Evolutionary conservation across 2,888 invertebrate genomes (phyloP), one percentile per base, ranked within the genome.

Genomic region (Iphiclides podalirius): DNA sequence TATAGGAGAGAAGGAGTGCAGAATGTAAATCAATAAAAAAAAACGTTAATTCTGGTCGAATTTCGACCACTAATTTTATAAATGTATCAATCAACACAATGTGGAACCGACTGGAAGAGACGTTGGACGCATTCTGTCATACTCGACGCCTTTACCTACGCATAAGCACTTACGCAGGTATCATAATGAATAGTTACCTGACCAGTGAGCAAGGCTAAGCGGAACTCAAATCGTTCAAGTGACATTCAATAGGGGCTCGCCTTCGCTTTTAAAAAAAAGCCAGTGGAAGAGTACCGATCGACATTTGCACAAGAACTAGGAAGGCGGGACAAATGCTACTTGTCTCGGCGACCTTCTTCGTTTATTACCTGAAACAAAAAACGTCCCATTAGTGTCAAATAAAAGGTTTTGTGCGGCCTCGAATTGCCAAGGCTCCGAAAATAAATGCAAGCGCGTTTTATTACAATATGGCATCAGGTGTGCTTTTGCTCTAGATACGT

Each of bases 181-280:
- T 28, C n/a, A n/a, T 23, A 39, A 23, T 48, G 9, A 43, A 39
- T 34, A 20, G 43, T 48, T 38, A 31, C 43, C 23, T 12, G 43
- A 43, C 48, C 20, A 43, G 37, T 38, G 33, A n/a, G 23, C 75
- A 79, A 80, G 82, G 81, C 58, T 66, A 72, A 41, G 44, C 75
- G 72, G 77, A 80, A 77, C 70, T 65, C 52, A 62, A 42, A 44
- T 43, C 53, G 33, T 57, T 59, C 74, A 65, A 75, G 67, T 75
- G 74, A 65, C 75, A 77, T 78, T 76, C 66, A 74, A 65, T 55
- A 61, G 66, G 55, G 23, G 74, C 66, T 68, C 62, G 55, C 80
- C 76, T 77, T 79, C 76, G 62, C 58, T 56, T 52, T 58, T 59
- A 57, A 60, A 66, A 59, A 65, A 23, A 34, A 43, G 15, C 11